These are phyloP conservation scores for Crotalus viridis DNA, from an alignment of 2,113 vertebrate genomes.

Conservation along the genomic window DNA sequence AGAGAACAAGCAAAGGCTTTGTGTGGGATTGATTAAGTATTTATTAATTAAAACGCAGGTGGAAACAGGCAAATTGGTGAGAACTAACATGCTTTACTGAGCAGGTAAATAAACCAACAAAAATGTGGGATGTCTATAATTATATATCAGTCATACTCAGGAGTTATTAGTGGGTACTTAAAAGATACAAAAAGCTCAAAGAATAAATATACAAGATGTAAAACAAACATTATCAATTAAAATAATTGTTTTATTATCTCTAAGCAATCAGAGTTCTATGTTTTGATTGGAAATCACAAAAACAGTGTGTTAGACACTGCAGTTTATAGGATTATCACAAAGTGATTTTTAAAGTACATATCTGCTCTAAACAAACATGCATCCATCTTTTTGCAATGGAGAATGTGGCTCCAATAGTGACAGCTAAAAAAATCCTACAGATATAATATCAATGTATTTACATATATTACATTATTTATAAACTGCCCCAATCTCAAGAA, in stretches of 20 bases:
- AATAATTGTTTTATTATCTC: slow-evolving; percentile 23
- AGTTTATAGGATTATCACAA: slow-evolving; percentile 9
- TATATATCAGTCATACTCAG: neutral
- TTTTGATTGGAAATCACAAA: slow-evolving; percentile 38
- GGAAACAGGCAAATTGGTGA: neutral
- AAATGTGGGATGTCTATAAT: neutral
- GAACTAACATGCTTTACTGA: slow-evolving; percentile 20
- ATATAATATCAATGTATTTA: neutral
- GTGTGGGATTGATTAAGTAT: slow-evolving; percentile 1
- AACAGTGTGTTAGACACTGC: neutral
- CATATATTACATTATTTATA: neutral
- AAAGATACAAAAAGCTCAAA: slow-evolving; percentile 13
- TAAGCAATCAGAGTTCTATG: slow-evolving; percentile 25
- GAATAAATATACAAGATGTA: neutral
- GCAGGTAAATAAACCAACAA: neutral
- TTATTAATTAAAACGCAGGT: neutral
- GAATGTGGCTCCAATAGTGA: neutral
- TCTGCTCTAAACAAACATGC: neutral
- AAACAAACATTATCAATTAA: slow-evolving; percentile 38
- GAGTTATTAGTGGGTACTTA: neutral
- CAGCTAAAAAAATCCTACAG: neutral
- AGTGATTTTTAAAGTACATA: slow-evolving; percentile 6
- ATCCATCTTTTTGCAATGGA: neutral
- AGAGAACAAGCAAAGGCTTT: neutral
- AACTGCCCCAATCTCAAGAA: neutral